Evolutionary conservation across 2,797 vertebrate species (phyloP).

Genomic region (Furcifer pardalis): DNA sequence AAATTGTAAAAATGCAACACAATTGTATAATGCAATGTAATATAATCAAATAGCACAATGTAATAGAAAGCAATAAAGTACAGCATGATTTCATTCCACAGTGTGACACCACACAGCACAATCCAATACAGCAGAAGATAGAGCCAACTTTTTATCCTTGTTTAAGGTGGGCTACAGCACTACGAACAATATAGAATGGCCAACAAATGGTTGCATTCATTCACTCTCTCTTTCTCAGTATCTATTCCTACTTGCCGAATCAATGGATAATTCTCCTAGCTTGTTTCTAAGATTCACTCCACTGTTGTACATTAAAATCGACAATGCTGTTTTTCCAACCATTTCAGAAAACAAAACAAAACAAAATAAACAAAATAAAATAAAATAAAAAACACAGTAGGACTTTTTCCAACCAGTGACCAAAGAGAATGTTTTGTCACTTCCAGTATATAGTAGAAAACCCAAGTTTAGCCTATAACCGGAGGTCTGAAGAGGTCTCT

Average conservation of each 20-base stretch:
- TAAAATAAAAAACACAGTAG: too few relatives aligned
- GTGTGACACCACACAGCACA: neutral
- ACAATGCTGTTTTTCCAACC: neutral
- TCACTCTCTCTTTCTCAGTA: too few relatives aligned
- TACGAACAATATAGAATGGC: neutral
- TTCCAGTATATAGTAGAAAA: slow-evolving; percentile 48
- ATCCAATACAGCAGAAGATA: neutral
- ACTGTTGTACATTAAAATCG: fast-evolving
- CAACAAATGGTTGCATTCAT: neutral
- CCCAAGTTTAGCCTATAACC: slow-evolving; percentile 59
- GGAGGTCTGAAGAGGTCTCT: slow-evolving; percentile 45
- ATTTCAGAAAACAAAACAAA: too few relatives aligned
- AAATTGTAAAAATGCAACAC: neutral
- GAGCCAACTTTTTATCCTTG: neutral
- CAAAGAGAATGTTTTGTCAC: slow-evolving; percentile 46
- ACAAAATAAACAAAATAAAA: too few relatives aligned
- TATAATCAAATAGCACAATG: neutral
- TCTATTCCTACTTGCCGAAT: neutral
- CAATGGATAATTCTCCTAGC: neutral
- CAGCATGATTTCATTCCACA: neutral
- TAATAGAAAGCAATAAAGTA: neutral
- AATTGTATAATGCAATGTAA: neutral
- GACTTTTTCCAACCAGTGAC: neutral
- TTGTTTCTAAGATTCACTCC: neutral
- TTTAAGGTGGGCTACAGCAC: neutral